Conservation (phyloP, 2,888 invertebrate genomes). For the Phalera bucephala region DNA sequence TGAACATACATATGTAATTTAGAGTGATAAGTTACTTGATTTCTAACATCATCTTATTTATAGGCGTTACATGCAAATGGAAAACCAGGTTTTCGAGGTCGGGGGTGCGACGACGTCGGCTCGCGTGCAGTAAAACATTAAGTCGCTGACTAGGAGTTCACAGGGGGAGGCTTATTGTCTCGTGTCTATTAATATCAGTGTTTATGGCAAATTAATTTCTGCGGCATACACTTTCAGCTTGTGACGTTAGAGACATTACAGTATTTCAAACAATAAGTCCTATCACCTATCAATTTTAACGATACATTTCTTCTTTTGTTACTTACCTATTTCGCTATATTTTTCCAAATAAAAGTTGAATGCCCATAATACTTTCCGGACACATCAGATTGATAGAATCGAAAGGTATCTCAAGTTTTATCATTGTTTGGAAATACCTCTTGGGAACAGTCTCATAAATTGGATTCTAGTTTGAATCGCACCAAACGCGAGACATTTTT, state of each 20-base stretch:
- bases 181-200: conserved; percentile 73
- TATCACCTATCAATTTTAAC: conserved; percentile 1
- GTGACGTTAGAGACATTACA: conserved; percentile 2
- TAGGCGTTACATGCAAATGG: conserved; percentile 61
- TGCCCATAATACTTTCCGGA: conserved; percentile 11
- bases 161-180: conserved; percentile 75
- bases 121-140: conserved; percentile 75
- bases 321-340: neutral
- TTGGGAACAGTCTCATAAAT: conserved; percentile 74
- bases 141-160: conserved; percentile 60
- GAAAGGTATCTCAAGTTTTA: conserved; percentile 66
- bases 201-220: conserved; percentile 72
- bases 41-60: conserved; percentile 42
- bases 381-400: conserved; percentile 42
- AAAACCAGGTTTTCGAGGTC: conserved; percentile 55
- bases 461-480: conserved; percentile 76
- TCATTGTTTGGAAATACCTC: conserved; percentile 72
- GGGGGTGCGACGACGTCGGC: conserved; percentile 52
- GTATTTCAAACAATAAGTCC: conserved; percentile 1
- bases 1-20: too few relatives aligned
- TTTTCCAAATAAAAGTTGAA: conserved; percentile 7
- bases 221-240: conserved; percentile 34
- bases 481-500: conserved; percentile 48
- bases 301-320: too few relatives aligned
- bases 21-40: too few relatives aligned